Base-by-base conservation (phyloP, 53 echinoderm and acorn worm species). In the Zoroaster sp. region DNA sequence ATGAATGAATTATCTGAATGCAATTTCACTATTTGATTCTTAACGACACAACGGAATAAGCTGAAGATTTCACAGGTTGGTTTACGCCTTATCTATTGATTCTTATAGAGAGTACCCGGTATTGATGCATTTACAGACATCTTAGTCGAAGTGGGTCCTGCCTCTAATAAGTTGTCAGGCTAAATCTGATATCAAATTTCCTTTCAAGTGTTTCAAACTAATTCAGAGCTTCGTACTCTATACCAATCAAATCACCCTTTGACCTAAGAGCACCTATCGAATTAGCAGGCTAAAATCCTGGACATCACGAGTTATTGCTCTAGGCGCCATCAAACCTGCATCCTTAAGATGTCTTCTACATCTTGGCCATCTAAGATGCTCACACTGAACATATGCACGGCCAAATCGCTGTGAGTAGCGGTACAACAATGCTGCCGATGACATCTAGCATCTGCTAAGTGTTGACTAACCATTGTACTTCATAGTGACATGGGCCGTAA, bases 401-500 rank as follows among this genome's bases (percentile, higher is more conserved):
- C 63, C 73, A 73, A 40, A 40, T 40, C 73, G 21, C 20, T 37
- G 37, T 25, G 79, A 13, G 40, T 73, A 40, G 73, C 73, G 73
- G 40, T 28, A 20, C 38, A 43, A 0, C 81, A 67, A 25, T 35
- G 3, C 0, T 28, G 21, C 68, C 31, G 33, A 51, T 85, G 55
- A 80, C 25, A 55, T 37, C 13, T n/a, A 8, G 51, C 85, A 85
- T 85, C 47, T 85, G 85, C 71, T 31, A 18, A 0, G 85, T 51
- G 85, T 70, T 85, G 85, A 85, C 85, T 46, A 47, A 85, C 69
- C 36, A 45, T 45, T 13, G 17, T 14, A 25, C 13, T n/a, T n/a
- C n/a, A n/a, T n/a, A n/a, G n/a, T n/a, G n/a, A n/a, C n/a, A n/a
- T n/a, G n/a, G n/a, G n/a, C n/a, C n/a, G n/a, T n/a, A n/a, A n/a